phyloP scores from a whole-genome alignment of 2,797 vertebrate genomes.

The Harpagifer antarcticus region DNA sequence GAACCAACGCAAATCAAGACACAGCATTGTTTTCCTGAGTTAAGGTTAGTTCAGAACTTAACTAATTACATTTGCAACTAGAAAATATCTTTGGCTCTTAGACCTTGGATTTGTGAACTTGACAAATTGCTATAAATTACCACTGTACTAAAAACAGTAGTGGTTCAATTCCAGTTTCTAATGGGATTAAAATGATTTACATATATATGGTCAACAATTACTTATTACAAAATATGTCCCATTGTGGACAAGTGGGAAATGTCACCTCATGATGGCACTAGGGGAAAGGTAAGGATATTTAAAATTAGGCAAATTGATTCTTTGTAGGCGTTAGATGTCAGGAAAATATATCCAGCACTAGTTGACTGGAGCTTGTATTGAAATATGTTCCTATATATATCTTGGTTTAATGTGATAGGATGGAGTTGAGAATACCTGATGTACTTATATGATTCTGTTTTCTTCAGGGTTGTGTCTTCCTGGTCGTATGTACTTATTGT shows the following conservation, averaged over 20 bases:
- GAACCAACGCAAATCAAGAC: background rate
- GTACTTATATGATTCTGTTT: no score
- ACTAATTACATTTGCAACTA: no score
- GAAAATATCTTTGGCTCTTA: background rate
- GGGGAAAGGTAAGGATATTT: background rate
- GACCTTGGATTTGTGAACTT: no score
- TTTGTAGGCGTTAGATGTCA: background rate
- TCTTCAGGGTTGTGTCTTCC: no score
- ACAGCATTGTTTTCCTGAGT: background rate
- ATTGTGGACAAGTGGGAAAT: background rate
- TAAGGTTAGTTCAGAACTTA: background rate
- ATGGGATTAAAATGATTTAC: background rate
- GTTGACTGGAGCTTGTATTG: no score
- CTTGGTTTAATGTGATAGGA: background rate
- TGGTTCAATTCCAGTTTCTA: background rate
- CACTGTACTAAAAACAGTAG: background rate
- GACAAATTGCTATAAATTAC: background rate
- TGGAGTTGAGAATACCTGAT: background rate
- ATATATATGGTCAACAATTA: background rate
- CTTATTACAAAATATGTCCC: background rate
- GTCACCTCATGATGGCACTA: background rate
- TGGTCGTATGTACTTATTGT: no score
- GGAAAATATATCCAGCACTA: background rate
- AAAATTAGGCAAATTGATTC: background rate
- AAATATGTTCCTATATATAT: background rate